phyloP scores from a whole-genome alignment of 2,888 invertebrate species.

The Aphodius granarius region DNA sequence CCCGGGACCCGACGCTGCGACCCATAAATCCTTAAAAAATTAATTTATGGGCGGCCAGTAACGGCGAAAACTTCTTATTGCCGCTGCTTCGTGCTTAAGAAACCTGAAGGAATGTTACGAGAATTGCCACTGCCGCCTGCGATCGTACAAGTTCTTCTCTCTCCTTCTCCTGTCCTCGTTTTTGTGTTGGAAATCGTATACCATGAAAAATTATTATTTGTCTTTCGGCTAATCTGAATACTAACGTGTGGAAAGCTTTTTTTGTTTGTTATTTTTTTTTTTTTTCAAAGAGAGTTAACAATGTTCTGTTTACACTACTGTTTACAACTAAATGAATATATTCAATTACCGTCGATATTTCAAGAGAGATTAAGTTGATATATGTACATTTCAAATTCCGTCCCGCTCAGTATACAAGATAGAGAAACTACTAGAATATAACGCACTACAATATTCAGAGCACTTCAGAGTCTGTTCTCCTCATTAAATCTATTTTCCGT shows the following conservation, averaged over 20 bases:
- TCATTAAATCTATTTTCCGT: background rate
- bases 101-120: background rate
- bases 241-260: background rate
- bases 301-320: too few species aligned
- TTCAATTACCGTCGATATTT: too few species aligned
- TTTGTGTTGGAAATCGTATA: background rate
- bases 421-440: too few species aligned
- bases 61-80: background rate
- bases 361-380: too few species aligned
- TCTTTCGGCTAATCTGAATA: background rate
- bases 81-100: background rate
- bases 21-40: constrained; percentile 12
- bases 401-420: too few species aligned
- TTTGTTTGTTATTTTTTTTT: too few species aligned
- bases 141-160: background rate
- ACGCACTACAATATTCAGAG: background rate
- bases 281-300: too few species aligned
- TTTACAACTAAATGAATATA: too few species aligned
- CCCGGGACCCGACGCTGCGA: background rate
- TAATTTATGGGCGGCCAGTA: constrained; percentile 8
- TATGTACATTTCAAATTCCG: too few species aligned
- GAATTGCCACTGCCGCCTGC: background rate
- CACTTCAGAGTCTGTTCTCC: background rate
- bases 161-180: background rate
- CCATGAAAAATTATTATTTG: background rate